Base-by-base conservation (phyloP, 2,888 invertebrate species). In the Pyrochroa serraticornis region DNA sequence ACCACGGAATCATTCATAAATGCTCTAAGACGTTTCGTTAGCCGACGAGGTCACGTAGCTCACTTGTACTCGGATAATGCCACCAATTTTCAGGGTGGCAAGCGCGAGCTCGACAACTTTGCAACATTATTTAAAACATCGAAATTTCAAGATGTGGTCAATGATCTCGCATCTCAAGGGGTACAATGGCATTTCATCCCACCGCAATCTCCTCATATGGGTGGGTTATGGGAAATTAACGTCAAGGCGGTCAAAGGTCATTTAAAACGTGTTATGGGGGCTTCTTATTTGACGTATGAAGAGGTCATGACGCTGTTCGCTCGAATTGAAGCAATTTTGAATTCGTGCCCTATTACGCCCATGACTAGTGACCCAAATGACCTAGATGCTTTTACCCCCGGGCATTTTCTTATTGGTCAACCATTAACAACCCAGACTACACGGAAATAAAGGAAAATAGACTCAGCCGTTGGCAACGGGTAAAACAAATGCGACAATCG, bases 171-270 rank as follows among this genome's bases (percentile, higher is more conserved):
- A 14, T 9, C 30, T 10, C 37, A 41, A 8, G 39, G 6, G 12
- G 10, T 10, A 3, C 39, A 42, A 47, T 58, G 54, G 53, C 58
- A 58, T 53, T 60, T 61, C 35, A 54, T 58, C 33, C 52, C 58
- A 9, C 47, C 52, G n/a, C 56, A 54, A 45, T 62, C 64, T 6
- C 55, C 62, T 6, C 64, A 64, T 36, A 57, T 64, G 35, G 64
- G 62, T 0, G 59, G 62, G 2, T 48, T 60, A 7, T 59, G 62
- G 57, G 54, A 62, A 41, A 34, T 63, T 74, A 73, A 70, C 36
- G 32, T 61, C 22, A 41, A 41, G 10, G 12, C 12, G 9, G n/a
- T 34, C n/a, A 49, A 49, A 36, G 7, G 7, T 30, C 41, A 49
- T 30, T 32, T 49, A 13, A n/a, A 2, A 9, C 22, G 36, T 31